Base-by-base conservation (phyloP, 2,888 invertebrate species). In the Fragum sueziense region DNA sequence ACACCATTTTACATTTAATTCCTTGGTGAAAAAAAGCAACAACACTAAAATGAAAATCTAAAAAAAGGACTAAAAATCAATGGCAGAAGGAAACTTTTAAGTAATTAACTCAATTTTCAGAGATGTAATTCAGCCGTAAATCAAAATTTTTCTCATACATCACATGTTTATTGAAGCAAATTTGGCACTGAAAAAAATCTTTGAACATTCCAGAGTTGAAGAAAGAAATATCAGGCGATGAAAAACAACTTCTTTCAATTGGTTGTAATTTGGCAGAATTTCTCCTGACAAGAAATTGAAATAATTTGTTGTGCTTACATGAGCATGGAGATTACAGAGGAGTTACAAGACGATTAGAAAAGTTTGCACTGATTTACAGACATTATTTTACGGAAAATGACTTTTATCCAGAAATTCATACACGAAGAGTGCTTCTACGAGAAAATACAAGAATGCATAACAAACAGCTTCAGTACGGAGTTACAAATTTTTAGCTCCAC, bases 161-260 rank as follows among this genome's bases (percentile, higher is more conserved):
- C 65, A 65, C 65, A 41, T 65, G 65, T 41, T 17, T 34, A 27
- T 41, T 65, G 65, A 65, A 41, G 41, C 65, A 34, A 41, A 47
- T 41, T 34, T 65, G 65, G 41, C 41, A 65, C n/a, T 25, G 1
- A 37, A 33, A 25, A 61, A 57, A 33, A 47, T 47, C 47, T 14
- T 47, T 4, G 47, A 47, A 47, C 4, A 47, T 47, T 47, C 47
- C 47, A n/a, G n/a, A 3, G 17, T 47, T 47, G 47, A 47, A 47
- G 47, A 47, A 47, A 47, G 47, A 47, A 47, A 47, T 47, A 47
- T 47, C 47, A 20, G 14, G 47, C n/a, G 47, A 20, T 47, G 47
- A 47, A 47, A 47, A 9, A 47, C 17, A 47, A 14, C 47, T 47
- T 47, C 17, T 47, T 47, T 47, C 47, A 47, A 47, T 47, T 47